These are phyloP conservation scores for Petrosia ficiformis DNA, from an alignment of 37 sponge, comb jelly and placozoan species.

Conservation along the genomic window DNA sequence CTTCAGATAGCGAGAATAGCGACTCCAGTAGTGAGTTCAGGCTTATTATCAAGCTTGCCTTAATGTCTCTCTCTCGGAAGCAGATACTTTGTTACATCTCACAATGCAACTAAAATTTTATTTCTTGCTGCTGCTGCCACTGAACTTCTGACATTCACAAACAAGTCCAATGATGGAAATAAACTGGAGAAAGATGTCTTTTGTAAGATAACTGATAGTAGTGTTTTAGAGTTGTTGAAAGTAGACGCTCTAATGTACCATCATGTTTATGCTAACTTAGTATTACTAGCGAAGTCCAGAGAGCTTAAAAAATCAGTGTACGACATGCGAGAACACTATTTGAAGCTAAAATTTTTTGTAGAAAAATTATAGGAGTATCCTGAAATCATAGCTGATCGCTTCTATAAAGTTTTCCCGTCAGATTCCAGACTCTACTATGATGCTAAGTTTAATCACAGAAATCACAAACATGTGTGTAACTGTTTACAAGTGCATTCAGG, in stretches of 20 bases:
- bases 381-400: neutral
- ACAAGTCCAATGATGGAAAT: neutral
- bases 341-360: slow-evolving; percentile 5
- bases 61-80: slow-evolving; percentile 1
- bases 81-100: slow-evolving; percentile 4
- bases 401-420: slow-evolving; percentile 14
- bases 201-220: neutral
- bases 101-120: slow-evolving; percentile 11
- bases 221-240: slow-evolving; percentile 3
- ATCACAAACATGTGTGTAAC: neutral
- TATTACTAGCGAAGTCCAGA: slow-evolving; percentile 11
- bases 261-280: slow-evolving; percentile 10
- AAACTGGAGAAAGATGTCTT: slow-evolving; percentile 3
- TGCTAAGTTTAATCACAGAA: slow-evolving; percentile 24
- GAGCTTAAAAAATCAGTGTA: slow-evolving; percentile 4
- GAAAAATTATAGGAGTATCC: neutral
- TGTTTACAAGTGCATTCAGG: neutral
- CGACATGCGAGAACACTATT: slow-evolving; percentile 14
- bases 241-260: slow-evolving; percentile 21
- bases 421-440: slow-evolving; percentile 31
- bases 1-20: no score
- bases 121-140: neutral
- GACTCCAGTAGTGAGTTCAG: no score
- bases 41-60: neutral
- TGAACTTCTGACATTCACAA: neutral